Evolutionary conservation across 2,797 vertebrate species (phyloP).

Genomic region (Oreortyx pictus): DNA sequence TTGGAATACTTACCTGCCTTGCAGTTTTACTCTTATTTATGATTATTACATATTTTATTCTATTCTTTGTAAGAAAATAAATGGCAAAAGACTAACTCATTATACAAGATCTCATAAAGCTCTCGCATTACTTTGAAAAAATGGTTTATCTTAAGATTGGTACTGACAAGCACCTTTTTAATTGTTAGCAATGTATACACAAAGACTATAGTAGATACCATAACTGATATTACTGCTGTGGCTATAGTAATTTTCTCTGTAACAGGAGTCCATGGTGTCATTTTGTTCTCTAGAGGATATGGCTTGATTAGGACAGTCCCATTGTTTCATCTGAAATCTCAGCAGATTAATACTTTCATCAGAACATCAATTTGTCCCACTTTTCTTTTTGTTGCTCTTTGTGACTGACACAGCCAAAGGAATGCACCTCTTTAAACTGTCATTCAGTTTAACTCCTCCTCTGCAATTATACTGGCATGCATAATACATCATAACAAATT

Average conservation of each 20-base stretch:
- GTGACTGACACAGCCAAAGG: slow-evolving; percentile 68
- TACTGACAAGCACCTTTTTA: slow-evolving; percentile 65
- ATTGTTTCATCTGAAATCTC: slow-evolving; percentile 66
- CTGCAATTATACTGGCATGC: slow-evolving; percentile 73
- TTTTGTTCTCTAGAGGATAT: slow-evolving; percentile 28
- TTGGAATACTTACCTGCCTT: slow-evolving; percentile 48
- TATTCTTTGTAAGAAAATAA: slow-evolving; percentile 59
- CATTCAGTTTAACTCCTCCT: slow-evolving; percentile 73
- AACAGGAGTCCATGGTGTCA: slow-evolving; percentile 1
- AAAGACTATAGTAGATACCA: background rate
- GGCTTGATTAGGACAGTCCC: slow-evolving; percentile 38
- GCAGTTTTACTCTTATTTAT: slow-evolving; percentile 64
- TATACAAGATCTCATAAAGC: slow-evolving; percentile 48
- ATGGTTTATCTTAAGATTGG: slow-evolving; percentile 20
- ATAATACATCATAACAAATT: slow-evolving; percentile 79
- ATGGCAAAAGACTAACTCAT: slow-evolving; percentile 61
- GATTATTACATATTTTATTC: slow-evolving; percentile 60
- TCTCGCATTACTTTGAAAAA: slow-evolving; percentile 50
- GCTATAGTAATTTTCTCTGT: slow-evolving; percentile 2
- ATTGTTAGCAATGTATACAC: slow-evolving; percentile 43
- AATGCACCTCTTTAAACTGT: slow-evolving; percentile 69
- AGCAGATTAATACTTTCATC: slow-evolving; percentile 68
- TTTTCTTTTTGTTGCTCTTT: slow-evolving; percentile 61
- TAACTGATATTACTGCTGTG: background rate
- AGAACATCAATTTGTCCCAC: slow-evolving; percentile 55